phyloP scores from a whole-genome alignment of 2,797 vertebrate genomes.

The Dendrocincla fuliginosa region DNA sequence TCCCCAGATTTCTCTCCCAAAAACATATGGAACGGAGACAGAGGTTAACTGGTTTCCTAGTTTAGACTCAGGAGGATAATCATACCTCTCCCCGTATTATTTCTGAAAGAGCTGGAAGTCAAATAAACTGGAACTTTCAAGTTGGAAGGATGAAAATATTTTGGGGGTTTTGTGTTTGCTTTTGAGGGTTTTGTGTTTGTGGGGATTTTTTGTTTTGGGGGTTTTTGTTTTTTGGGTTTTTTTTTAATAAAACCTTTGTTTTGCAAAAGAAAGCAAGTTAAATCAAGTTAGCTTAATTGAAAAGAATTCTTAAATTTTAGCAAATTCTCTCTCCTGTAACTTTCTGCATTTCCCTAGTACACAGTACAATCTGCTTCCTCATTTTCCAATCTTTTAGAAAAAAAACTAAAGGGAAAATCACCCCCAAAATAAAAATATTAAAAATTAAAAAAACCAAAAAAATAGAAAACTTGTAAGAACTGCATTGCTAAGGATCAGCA shows the following conservation, averaged over 20 bases:
- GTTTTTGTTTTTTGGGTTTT: background rate
- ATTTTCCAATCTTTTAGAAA: background rate
- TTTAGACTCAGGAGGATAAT: background rate
- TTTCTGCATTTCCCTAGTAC: background rate
- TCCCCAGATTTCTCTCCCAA: background rate
- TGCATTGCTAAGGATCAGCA: background rate
- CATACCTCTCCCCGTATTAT: background rate
- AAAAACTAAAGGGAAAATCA: background rate
- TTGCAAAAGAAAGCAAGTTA: background rate
- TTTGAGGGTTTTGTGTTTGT: background rate
- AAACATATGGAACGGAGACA: background rate
- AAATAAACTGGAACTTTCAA: background rate
- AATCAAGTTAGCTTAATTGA: background rate
- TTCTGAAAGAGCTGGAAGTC: background rate
- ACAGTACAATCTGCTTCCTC: accelerated
- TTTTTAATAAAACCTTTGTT: background rate
- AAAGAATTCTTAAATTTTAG: background rate
- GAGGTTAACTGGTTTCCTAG: background rate
- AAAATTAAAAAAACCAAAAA: background rate
- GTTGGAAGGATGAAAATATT: background rate
- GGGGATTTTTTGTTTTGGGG: background rate
- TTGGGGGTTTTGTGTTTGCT: background rate
- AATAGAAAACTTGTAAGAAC: background rate
- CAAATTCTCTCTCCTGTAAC: background rate
- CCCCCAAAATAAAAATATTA: too few species aligned